phyloP scores from a whole-genome alignment of 2,888 invertebrate genomes.

The Mesoligia furuncula region DNA sequence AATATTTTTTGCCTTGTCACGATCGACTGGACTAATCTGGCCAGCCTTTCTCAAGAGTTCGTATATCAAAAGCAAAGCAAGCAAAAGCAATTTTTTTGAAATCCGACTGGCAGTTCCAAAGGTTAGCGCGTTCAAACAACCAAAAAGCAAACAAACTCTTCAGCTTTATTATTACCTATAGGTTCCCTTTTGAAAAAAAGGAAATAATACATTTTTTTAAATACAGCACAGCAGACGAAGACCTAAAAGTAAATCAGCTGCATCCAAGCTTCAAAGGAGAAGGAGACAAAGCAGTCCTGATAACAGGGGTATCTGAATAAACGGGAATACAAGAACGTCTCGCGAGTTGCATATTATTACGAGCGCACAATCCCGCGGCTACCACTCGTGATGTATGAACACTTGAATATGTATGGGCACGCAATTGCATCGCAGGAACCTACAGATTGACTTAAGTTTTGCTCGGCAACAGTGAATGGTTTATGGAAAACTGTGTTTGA shows the following conservation, averaged over 20 bases:
- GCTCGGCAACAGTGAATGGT: slow-evolving; percentile 55
- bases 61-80: background rate
- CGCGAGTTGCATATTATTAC: slow-evolving; percentile 72
- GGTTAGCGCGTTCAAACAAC: background rate
- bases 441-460: slow-evolving; percentile 66
- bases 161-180: background rate
- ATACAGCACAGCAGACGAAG: slow-evolving; percentile 1
- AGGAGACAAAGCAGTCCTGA: slow-evolving; percentile 62
- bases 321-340: slow-evolving; percentile 62
- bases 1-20: too few species aligned
- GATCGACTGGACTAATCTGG: too few species aligned
- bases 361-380: slow-evolving; percentile 68
- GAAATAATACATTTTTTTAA: slow-evolving; percentile 9
- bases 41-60: background rate
- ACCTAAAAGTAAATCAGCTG: slow-evolving; percentile 33
- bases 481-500: slow-evolving; percentile 64
- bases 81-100: too few species aligned
- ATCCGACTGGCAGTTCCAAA: background rate
- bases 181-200: background rate
- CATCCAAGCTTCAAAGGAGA: slow-evolving; percentile 54
- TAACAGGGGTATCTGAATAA: slow-evolving; percentile 68
- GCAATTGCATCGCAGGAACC: slow-evolving; percentile 65
- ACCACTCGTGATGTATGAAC: slow-evolving; percentile 69
- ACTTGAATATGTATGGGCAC: slow-evolving; percentile 77
- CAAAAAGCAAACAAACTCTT: background rate